phyloP scores from a whole-genome alignment of 2,888 invertebrate genomes.

The Chironomus tentans region DNA sequence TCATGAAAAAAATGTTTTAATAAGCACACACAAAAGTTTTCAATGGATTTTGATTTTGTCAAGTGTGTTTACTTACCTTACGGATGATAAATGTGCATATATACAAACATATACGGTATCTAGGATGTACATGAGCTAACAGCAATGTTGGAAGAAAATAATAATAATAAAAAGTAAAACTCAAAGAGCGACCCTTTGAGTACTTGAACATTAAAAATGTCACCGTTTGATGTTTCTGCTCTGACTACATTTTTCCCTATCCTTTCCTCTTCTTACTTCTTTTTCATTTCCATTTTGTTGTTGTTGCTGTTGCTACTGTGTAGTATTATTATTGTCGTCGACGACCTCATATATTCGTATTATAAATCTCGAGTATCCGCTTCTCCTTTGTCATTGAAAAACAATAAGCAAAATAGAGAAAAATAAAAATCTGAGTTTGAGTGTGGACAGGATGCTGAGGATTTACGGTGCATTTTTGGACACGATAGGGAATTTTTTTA shows the following conservation, averaged over 20 bases:
- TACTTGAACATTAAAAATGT: conserved; percentile 5
- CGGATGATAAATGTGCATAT: neutral
- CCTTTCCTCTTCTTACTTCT: neutral
- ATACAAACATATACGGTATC: neutral
- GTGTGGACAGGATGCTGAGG: no score
- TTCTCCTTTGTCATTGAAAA: neutral
- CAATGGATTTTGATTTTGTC: neutral
- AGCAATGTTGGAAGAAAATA: no score
- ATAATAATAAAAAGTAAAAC: neutral
- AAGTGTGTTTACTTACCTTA: conserved; percentile 8
- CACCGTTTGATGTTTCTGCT: conserved; percentile 15
- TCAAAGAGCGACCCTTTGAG: conserved; percentile 5
- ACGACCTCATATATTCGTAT: neutral
- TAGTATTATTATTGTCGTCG: neutral
- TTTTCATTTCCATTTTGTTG: neutral
- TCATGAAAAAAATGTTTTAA: neutral
- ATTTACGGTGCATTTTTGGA: no score
- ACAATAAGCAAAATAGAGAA: neutral
- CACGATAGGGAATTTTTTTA: no score
- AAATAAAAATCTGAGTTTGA: no score
- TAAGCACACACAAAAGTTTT: no score
- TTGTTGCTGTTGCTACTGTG: no score
- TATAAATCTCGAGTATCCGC: conserved; percentile 7
- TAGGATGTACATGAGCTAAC: no score
- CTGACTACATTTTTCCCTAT: neutral